Evolutionary conservation across 2,113 vertebrate species (phyloP), one percentile per base, ranked within the genome.

Genomic region (Coturnix japonica): DNA sequence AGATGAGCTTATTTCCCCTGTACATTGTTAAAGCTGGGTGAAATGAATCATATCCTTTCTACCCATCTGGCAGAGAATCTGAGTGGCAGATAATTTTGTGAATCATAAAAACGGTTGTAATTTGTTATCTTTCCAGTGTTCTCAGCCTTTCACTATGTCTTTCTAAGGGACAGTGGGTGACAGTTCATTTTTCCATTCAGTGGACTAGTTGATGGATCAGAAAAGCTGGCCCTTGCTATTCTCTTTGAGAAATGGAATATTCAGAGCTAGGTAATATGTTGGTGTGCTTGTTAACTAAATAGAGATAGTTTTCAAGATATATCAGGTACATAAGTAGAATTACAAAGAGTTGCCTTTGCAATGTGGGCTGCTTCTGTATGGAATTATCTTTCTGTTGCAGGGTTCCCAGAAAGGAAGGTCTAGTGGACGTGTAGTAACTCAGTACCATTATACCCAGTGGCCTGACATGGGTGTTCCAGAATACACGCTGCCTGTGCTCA

Each of bases 381-480:
- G 54, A 51, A 54, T 61, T 73, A 3, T 60, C 76, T 37, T 81
- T 73, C 26, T 80, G 19, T 94, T 94, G 14, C 91, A 99, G 99
- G 98, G 98, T n/a, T 99, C 98, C 64, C 98, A 98, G 96, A 99
- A 98, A 95, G 98, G 98, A 77, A 97, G 97, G 60, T 91, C 94
- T 43, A 97, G 93, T 47, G 99, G 99, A n/a, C 98, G 98, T 8
- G 73, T 96, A 9, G 97, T 99, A 46, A 97, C 95, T 3, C 99
- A 99, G 88, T 99, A 98, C 95, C 99, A 99, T 85, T 99, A 99
- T 92, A 99, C 99, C 21, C 99, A 99, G 95, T 99, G 99, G 99
- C 99, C 99, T 23, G 99, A 99, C 95, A 99, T 99, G 99, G 99
- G 99, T 5, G 98, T 99, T 65, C 99, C 99, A 0, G 98, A 99